Evolutionary conservation across 2,797 vertebrate genomes (phyloP), one percentile per base, ranked within the genome.

Genomic region (Chrysocyon brachyurus): DNA sequence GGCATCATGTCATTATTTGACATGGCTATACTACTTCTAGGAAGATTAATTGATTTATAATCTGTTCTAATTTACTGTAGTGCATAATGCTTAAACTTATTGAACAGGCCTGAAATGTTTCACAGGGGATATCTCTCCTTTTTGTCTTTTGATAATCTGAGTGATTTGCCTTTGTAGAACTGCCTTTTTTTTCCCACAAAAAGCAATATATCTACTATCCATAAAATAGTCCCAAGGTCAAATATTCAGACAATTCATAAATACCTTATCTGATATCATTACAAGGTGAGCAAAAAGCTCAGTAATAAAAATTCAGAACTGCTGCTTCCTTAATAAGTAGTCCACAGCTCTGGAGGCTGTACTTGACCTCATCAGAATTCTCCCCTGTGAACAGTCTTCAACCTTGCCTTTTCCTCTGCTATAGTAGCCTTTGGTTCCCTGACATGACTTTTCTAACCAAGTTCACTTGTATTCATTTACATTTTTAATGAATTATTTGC

Each of bases 401-500:
- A 12, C 52, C 61, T 93, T 46, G 78, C 68, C 64, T 90, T 84
- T 83, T 36, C 36, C 31, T 9, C 33, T 61, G 84, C 63, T 61
- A 1, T 59, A 12, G 28, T 12, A 73, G 49, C 87, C 90, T 91
- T 85, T 75, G 77, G 49, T 90, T 89, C 63, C 24, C 28, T 49
- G 33, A 36, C 57, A 94, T 93, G 93, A 82, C 94, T 94, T 83
- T 61, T 66, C 90, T 84, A 92, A 85, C 33, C n/a, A 84, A 89
- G 91, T 95, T 97, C 73, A 92, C 61, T 95, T 94, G 92, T 95
- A 49, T 87, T 96, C 36, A 96, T 98, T 98, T 98, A 87, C 92
- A 98, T 97, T 94, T 93, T 96, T 95, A 95, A 97, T 96, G 84
- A 96, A 87, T 96, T 97, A 95, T 87, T 96, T 96, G 95, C 96